Conservation (phyloP, 1,140 invertebrate genomes). For the Aphelenchoides fujianensis region DNA sequence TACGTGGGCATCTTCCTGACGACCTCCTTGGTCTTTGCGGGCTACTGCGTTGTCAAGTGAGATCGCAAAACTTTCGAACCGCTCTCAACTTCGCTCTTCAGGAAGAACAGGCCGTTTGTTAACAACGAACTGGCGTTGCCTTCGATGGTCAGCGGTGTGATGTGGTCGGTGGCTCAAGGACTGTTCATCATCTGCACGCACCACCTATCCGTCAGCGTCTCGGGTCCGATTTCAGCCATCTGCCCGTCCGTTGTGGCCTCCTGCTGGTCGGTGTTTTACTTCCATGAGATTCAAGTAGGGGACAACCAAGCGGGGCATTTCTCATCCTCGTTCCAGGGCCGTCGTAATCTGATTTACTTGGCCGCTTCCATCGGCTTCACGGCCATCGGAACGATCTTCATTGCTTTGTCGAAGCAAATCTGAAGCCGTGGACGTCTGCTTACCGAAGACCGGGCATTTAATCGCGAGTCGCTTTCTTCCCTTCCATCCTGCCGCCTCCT, state of each 20-base stretch:
- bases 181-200: constrained; percentile 11
- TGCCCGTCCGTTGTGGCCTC: not conserved
- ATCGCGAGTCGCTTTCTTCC: too few relatives aligned
- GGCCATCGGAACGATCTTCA: too few relatives aligned
- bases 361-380: too few relatives aligned
- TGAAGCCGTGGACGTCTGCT: too few relatives aligned
- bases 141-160: not conserved
- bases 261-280: constrained; percentile 11
- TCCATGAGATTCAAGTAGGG: constrained; percentile 8
- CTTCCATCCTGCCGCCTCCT: too few relatives aligned
- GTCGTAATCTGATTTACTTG: too few relatives aligned
- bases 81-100: too few relatives aligned
- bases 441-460: too few relatives aligned
- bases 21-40: not conserved
- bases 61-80: too few relatives aligned
- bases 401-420: too few relatives aligned
- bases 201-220: not conserved
- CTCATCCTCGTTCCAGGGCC: too few relatives aligned
- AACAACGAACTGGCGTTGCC: not conserved
- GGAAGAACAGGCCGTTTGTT: constrained; percentile 14
- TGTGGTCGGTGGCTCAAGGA: not conserved
- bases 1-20: constrained; percentile 13
- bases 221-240: constrained; percentile 5
- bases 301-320: too few relatives aligned
- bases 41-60: constrained; percentile 5